Evolutionary conservation across 2,888 invertebrate genomes (phyloP).

Genomic region (Lottia scabra): DNA sequence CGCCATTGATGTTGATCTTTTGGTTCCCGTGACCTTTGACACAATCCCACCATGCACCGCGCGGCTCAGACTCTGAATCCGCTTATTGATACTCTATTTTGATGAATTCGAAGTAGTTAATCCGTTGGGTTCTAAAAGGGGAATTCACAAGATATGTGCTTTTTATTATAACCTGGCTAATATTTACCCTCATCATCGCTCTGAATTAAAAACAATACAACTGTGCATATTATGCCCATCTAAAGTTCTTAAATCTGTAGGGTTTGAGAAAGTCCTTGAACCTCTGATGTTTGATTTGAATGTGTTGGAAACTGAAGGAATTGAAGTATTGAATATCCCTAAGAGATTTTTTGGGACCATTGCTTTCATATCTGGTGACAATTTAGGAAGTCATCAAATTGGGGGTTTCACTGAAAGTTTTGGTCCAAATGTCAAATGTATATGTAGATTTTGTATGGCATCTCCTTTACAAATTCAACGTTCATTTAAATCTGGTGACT

Average conservation of each 20-base stretch:
- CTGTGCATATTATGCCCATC: neutral
- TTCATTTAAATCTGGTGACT: neutral
- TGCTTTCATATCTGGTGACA: constrained; percentile 11
- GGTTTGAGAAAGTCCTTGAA: neutral
- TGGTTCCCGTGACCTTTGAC: too few relatives aligned
- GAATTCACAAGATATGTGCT: constrained; percentile 13
- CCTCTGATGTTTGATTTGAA: constrained; percentile 10
- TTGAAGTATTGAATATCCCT: neutral
- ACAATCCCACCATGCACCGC: too few relatives aligned
- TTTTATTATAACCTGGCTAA: constrained; percentile 17
- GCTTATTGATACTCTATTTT: too few relatives aligned
- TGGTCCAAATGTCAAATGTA: neutral
- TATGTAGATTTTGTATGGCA: constrained; percentile 18
- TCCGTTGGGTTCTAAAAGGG: constrained; percentile 7
- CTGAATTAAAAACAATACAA: neutral
- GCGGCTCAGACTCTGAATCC: too few relatives aligned
- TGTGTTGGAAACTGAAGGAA: constrained; percentile 5
- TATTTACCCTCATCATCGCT: neutral
- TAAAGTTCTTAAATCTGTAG: neutral
- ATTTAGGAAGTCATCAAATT: constrained; percentile 8
- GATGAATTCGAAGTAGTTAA: too few relatives aligned
- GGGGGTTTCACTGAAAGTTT: constrained; percentile 10
- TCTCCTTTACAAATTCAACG: neutral
- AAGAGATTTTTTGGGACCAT: neutral
- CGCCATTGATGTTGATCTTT: too few relatives aligned